Evolutionary conservation across 2,888 invertebrate genomes (phyloP), one percentile per base, ranked within the genome.

Genomic region (Lycia hirtaria): DNA sequence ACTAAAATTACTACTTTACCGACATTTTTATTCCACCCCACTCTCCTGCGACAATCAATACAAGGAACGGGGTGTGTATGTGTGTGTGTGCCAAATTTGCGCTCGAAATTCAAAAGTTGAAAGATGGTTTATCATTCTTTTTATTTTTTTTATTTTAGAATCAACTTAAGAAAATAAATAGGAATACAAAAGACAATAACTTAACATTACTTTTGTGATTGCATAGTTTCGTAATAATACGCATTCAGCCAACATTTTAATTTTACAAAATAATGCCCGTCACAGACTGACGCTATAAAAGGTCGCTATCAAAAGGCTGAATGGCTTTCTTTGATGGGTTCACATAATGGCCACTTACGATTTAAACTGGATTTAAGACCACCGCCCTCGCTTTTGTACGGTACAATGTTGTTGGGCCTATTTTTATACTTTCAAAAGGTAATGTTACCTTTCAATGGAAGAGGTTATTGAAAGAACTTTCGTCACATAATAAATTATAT

Each of bases 61-160:
- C 62, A 72, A 40, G 48, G 59, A 57, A 28, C 3, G 0, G 17
- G 12, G 0, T 67, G 30, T 70, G 24, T 48, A 62, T 81, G 87
- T 87, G 86, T 86, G 86, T 86, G 87, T 45, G 82, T 82, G 60
- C 58, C 5, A 60, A 71, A 77, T 76, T 73, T 20, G 80, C 82
- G 80, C 81, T 73, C 82, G 67, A 81, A 84, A 81, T 83, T 85
- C 69, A 70, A 80, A 79, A 64, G 69, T 67, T 62, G 24, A 14
- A 37, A 19, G 28, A 0, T 44, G 33, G 50, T 55, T 62, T 37
- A 37, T 26, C n/a, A 38, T 53, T 48, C 47, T 47, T 30, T 45
- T 51, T 35, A 3, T 20, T 19, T 30, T 3, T 7, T 35, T 35
- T 15, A 15, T 17, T 40, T 3, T 12, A 7, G 3, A 17, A 17